A percentile compares a stretch with the other conserved stretches of the same genome.
These are phyloP conservation scores for Calephelis perditalis DNA, from an alignment of 2,888 invertebrate species.

Conservation along the genomic window DNA sequence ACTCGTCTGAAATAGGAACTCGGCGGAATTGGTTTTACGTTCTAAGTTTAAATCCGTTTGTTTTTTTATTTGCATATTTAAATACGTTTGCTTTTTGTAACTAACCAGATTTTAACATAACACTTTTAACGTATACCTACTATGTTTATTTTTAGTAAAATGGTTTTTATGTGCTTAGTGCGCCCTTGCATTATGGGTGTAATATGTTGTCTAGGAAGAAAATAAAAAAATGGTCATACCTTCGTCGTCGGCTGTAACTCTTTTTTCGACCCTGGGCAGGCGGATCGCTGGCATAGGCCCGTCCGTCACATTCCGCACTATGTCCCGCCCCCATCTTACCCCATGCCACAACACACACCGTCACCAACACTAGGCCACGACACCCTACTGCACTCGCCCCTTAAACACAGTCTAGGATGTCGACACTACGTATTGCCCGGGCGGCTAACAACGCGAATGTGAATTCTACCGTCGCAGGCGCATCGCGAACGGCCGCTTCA, in stretches of 20 bases:
- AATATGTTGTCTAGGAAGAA: not conserved
- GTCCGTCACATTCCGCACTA: constrained; percentile 70
- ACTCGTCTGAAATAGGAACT: constrained; percentile 53
- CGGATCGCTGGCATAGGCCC: constrained; percentile 72
- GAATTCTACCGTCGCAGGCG: constrained; percentile 69
- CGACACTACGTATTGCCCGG: constrained; percentile 54
- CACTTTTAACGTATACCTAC: too few species aligned
- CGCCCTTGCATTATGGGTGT: too few species aligned
- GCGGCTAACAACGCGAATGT: constrained; percentile 66
- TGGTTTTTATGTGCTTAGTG: too few species aligned
- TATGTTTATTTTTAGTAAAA: too few species aligned
- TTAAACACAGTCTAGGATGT: constrained; percentile 23
- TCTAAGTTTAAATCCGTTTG: constrained; percentile 39
- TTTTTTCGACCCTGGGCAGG: constrained; percentile 64
- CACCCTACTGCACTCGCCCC: constrained; percentile 40
- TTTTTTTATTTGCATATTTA: constrained; percentile 28
- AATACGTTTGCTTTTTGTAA: constrained; percentile 20
- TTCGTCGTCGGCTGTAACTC: constrained; percentile 61
- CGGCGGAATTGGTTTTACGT: constrained; percentile 52
- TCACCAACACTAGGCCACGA: constrained; percentile 61
- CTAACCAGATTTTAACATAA: not conserved
- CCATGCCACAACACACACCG: constrained; percentile 69
- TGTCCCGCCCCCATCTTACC: constrained; percentile 74
- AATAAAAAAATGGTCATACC: constrained; percentile 42
- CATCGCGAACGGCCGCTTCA: constrained; percentile 51